Percentiles rank a stretch among this genome's conserved stretches.
Evolutionary conservation across 2,113 vertebrate species (phyloP).

Genomic region (Pica pica): DNA sequence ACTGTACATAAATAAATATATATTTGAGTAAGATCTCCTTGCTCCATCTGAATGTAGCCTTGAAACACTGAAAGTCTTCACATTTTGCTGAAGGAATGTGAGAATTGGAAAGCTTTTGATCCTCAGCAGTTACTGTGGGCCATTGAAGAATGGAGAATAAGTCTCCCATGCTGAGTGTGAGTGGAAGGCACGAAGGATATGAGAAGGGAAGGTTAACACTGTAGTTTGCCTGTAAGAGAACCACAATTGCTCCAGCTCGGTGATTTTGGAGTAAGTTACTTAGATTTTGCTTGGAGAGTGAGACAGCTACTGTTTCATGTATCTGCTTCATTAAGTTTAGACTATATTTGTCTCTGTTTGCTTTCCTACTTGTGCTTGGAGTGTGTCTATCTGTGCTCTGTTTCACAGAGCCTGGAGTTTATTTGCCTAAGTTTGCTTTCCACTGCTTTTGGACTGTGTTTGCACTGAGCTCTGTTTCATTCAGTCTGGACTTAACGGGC

Average conservation of each 20-base stretch:
- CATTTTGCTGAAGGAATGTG: background rate
- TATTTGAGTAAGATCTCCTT: background rate
- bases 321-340: constrained; percentile 68
- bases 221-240: background rate
- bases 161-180: background rate
- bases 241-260: background rate
- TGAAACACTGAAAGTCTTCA: background rate
- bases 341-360: constrained; percentile 67
- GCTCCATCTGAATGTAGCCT: background rate
- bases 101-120: background rate
- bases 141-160: background rate
- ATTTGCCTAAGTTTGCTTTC: constrained; percentile 67
- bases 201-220: background rate
- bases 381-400: constrained; percentile 64
- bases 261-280: constrained; percentile 27
- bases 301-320: constrained; percentile 53
- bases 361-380: constrained; percentile 67
- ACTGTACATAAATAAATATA: background rate
- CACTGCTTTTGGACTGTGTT: constrained; percentile 53
- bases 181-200: background rate
- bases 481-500: constrained; percentile 21
- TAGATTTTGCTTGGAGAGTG: constrained; percentile 35
- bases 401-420: constrained; percentile 56
- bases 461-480: constrained; percentile 60
- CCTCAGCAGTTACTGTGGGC: background rate